Evolutionary conservation across 2,888 invertebrate species (phyloP), one percentile per base, ranked within the genome.

Genomic region (Hypselothyrea guttata): DNA sequence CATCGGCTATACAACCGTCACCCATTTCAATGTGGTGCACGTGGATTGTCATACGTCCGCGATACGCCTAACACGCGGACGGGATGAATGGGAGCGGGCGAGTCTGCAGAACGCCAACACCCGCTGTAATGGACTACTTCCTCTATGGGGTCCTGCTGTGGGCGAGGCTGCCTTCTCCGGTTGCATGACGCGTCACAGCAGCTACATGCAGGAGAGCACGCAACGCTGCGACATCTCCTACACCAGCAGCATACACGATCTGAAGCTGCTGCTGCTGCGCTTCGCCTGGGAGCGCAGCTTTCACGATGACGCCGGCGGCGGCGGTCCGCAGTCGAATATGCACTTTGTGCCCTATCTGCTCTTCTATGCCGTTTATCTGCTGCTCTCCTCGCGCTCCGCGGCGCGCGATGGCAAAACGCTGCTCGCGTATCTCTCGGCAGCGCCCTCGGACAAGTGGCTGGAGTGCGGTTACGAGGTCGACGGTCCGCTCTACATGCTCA

Each of bases 81-180:
- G 98, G 56, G 98, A 98, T 84, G 98, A 99, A 90, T 99, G 98
- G 99, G 98, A 98, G 89, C 96, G 97, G 61, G 99, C 99, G 0
- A 97, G 98, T 4, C 91, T 99, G 35, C 99, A 99, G 90, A 99
- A 99, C 90, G 98, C 98, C 1, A 98, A 98, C 87, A 99, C 98
- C 0, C 95, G 96, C 71, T 99, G 99, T 90, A 99, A 99, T 90
- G 98, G 98, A 0, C 91, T 99, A 64, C 91, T 99, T 73, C 99
- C 99, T 0, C 91, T 99, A 42, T 98, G 98, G 97, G 98, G 98
- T 0, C 98, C 98, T 4, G 95, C 96, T 84, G 97, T 98, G 4
- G 94, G 96, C 0, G 97, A 97, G 89, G 95, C 97, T 0, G 95
- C 96, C 0, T 98, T 97, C 89, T 98, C 97, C 1, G 96, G 96